Evolutionary conservation across 2,888 invertebrate species (phyloP).

Genomic region (Drosophila anceps): DNA sequence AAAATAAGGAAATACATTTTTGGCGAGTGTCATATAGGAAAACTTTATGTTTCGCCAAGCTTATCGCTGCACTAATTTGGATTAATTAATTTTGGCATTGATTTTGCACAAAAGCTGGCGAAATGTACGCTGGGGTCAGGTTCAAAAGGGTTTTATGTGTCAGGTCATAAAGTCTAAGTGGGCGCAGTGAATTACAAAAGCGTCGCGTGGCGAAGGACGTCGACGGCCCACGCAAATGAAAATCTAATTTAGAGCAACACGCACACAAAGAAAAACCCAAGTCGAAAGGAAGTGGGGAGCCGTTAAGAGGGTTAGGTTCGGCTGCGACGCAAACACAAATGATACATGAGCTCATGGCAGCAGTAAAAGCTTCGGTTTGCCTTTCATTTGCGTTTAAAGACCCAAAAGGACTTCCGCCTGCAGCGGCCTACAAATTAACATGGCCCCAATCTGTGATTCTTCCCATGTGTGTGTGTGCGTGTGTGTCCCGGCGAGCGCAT

Average conservation of each 20-base stretch:
- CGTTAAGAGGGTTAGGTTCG: slow-evolving; percentile 5
- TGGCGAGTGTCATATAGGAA: no score
- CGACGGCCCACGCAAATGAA: slow-evolving; percentile 62
- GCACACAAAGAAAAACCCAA: slow-evolving; percentile 31
- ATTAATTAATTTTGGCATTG: slow-evolving; percentile 69
- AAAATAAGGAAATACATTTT: not conserved
- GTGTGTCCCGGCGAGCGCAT: slow-evolving; percentile 53
- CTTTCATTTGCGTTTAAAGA: slow-evolving; percentile 79
- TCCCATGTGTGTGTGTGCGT: slow-evolving; percentile 21
- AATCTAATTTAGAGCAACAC: slow-evolving; percentile 72
- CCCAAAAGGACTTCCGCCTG: slow-evolving; percentile 76
- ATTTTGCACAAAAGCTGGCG: slow-evolving; percentile 34
- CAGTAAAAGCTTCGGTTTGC: slow-evolving; percentile 73
- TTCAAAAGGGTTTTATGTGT: slow-evolving; percentile 67
- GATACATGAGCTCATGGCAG: slow-evolving; percentile 72
- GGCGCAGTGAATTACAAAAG: slow-evolving; percentile 27
- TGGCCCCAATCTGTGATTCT: slow-evolving; percentile 65
- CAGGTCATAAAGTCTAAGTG: slow-evolving; percentile 63
- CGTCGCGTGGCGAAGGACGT: slow-evolving; percentile 31
- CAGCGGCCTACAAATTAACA: slow-evolving; percentile 77
- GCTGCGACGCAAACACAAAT: slow-evolving; percentile 45
- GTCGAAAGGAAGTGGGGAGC: slow-evolving; percentile 3
- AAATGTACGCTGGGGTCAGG: slow-evolving; percentile 31
- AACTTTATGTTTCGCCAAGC: slow-evolving; percentile 11
- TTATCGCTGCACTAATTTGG: slow-evolving; percentile 46